Conservation (phyloP, 2,113 vertebrate species). For the Ivindomyrus marchei region DNA sequence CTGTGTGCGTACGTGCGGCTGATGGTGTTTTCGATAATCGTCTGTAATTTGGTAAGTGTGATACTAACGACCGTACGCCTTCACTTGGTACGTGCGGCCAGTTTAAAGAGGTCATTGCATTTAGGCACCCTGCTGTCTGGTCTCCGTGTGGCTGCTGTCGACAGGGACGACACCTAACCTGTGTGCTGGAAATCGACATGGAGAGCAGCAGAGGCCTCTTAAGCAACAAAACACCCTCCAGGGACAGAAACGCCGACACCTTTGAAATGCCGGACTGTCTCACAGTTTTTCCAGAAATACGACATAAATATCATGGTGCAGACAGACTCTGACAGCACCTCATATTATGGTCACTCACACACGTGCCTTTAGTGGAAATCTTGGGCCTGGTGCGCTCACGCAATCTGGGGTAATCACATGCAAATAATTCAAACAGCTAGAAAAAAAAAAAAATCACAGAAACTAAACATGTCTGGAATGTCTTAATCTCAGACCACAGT, state of each 20-base stretch:
- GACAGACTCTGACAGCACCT: not conserved
- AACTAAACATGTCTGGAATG: constrained; percentile 52
- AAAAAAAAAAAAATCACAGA: constrained; percentile 43
- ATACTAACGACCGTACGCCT: not conserved
- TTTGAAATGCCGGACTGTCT: not conserved
- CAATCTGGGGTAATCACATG: constrained; percentile 51
- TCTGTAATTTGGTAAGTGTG: not conserved
- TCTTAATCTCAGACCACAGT: constrained; percentile 48
- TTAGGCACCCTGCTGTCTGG: not conserved
- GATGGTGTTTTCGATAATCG: not conserved
- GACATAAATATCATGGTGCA: not conserved
- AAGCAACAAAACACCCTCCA: not conserved
- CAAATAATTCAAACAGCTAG: constrained; percentile 53
- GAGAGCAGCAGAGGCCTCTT: not conserved
- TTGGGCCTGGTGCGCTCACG: not conserved
- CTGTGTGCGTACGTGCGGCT: not conserved
- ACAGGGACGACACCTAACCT: not conserved
- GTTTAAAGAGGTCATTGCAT: not conserved
- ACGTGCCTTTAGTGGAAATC: not conserved
- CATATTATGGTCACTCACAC: not conserved
- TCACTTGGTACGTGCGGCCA: not conserved
- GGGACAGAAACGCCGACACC: not conserved
- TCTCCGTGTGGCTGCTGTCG: not conserved
- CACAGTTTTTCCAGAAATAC: not conserved
- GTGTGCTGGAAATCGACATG: not conserved